Percentiles rank a stretch among this genome's conserved stretches.
Conservation (phyloP, 2,797 vertebrate genomes). For the Gallirallus australis region DNA sequence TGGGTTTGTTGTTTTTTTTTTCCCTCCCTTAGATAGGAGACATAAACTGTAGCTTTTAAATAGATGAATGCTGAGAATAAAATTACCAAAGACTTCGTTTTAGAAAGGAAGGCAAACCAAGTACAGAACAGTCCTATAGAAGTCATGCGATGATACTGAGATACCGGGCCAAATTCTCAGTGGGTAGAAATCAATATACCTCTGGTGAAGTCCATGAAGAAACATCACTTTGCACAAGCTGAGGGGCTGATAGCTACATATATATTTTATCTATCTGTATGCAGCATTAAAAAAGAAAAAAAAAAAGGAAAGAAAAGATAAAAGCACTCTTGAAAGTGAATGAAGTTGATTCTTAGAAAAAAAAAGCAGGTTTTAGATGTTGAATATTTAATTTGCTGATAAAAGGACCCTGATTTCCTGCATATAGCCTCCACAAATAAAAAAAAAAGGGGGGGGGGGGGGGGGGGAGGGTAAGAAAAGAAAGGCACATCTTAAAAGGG, state of each 20-base stretch:
- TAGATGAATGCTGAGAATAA: conserved; percentile 70
- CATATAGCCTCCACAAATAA: conserved; percentile 76
- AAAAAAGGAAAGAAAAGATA: conserved; percentile 66
- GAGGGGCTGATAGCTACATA: not conserved
- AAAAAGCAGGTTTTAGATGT: conserved; percentile 79
- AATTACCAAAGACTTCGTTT: conserved; percentile 45
- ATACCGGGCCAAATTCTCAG: conserved; percentile 1
- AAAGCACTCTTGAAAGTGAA: conserved; percentile 83
- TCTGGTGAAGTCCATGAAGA: not conserved
- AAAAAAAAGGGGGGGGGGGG: not conserved
- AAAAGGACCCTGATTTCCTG: conserved; percentile 82
- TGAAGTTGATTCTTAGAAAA: conserved; percentile 77
- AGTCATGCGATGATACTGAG: not conserved
- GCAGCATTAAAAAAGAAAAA: not conserved
- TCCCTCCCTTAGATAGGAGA: conserved; percentile 56
- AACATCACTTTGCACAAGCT: not conserved
- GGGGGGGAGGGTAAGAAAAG: not conserved
- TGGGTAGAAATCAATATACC: conserved; percentile 8
- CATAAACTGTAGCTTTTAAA: conserved; percentile 73
- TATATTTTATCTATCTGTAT: conserved; percentile 29
- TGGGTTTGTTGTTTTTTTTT: not conserved
- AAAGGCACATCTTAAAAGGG: conserved; percentile 84
- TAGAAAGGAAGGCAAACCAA: conserved; percentile 2
- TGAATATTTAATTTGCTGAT: conserved; percentile 88
- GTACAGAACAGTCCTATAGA: not conserved